Percentiles rank a stretch among this genome's conserved stretches.
phyloP scores from a whole-genome alignment of 2,888 invertebrate genomes.

The Dioctria linearis region DNA sequence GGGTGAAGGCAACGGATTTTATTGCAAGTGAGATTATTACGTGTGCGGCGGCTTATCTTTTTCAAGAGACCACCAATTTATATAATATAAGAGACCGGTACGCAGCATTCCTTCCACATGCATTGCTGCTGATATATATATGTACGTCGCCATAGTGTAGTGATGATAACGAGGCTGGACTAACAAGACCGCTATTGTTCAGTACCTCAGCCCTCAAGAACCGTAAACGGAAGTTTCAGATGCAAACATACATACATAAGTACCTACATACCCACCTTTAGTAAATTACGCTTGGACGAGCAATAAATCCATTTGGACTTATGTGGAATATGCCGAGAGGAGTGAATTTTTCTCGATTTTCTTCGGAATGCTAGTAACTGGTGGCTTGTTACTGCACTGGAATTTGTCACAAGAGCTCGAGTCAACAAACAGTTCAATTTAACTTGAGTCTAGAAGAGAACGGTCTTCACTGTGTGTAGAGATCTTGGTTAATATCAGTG shows the following conservation, averaged over 20 bases:
- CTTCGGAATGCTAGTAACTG: not conserved
- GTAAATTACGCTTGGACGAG: not conserved
- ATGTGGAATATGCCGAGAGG: not conserved
- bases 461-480: not conserved
- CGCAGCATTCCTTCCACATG: slow-evolving; percentile 13
- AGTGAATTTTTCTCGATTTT: not conserved
- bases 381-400: not conserved
- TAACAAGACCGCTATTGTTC: slow-evolving; percentile 47
- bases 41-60: slow-evolving; percentile 29
- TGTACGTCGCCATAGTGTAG: not conserved
- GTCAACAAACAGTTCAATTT: slow-evolving; percentile 22
- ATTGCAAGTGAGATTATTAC: slow-evolving; percentile 42
- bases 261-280: not conserved
- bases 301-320: not conserved
- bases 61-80: slow-evolving; percentile 30
- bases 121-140: slow-evolving; percentile 20
- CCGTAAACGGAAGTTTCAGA: slow-evolving; percentile 44
- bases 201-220: slow-evolving; percentile 18
- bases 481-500: slow-evolving; percentile 19
- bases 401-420: slow-evolving; percentile 39
- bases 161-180: slow-evolving; percentile 7
- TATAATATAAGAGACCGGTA: not conserved
- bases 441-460: slow-evolving; percentile 1
- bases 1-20: slow-evolving; percentile 5
- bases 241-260: slow-evolving; percentile 18